Conservation (phyloP, 2,113 vertebrate species). For the Columbina picui region DNA sequence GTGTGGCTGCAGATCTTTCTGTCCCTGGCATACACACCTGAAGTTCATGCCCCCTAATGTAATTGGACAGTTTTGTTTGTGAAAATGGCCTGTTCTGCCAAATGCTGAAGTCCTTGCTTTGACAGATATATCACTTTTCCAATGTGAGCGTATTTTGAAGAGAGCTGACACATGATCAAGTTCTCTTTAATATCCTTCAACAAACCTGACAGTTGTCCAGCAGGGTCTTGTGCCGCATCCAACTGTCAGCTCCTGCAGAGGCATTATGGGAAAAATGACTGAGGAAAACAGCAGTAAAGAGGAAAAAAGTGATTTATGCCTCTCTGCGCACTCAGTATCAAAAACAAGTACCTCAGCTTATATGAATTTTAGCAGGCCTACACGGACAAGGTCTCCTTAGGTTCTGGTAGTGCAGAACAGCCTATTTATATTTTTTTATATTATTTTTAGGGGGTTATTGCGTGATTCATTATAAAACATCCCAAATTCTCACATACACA, state of each 20-base stretch:
- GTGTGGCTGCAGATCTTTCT: conserved; percentile 54
- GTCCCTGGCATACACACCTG: conserved; percentile 77
- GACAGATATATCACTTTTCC: conserved; percentile 89
- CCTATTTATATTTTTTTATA: background rate
- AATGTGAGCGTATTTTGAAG: conserved; percentile 78
- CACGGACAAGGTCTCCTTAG: background rate
- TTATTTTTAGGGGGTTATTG: background rate
- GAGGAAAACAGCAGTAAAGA: conserved; percentile 25
- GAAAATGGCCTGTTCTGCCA: conserved; percentile 83
- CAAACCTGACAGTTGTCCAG: conserved; percentile 78
- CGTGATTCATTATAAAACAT: background rate
- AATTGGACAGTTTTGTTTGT: conserved; percentile 88
- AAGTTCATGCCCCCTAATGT: conserved; percentile 86
- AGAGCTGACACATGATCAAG: conserved; percentile 81
- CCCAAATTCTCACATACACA: background rate
- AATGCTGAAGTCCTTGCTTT: conserved; percentile 83
- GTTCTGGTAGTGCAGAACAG: background rate
- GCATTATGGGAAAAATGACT: conserved; percentile 60
- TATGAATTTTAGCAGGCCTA: background rate
- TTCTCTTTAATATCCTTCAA: conserved; percentile 81
- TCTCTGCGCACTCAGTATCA: background rate
- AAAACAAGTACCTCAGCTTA: background rate
- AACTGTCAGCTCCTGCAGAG: conserved; percentile 53
- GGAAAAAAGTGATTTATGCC: conserved; percentile 44
- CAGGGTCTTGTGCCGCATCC: conserved; percentile 62